These are phyloP conservation scores for Pachypsylla venusta DNA, from an alignment of 1,140 invertebrate genomes.

Conservation along the genomic window DNA sequence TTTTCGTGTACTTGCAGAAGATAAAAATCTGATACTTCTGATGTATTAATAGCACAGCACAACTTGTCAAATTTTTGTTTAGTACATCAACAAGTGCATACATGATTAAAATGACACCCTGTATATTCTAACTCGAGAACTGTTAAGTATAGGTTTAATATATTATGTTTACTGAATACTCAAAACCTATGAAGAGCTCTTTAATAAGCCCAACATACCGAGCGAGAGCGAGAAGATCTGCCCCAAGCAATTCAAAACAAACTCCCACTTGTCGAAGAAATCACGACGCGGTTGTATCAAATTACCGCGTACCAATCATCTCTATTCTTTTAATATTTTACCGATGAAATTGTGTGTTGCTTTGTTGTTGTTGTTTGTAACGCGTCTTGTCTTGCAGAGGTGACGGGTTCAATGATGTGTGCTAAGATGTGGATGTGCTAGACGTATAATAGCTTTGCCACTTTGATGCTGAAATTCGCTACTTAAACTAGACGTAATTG, in stretches of 20 bases:
- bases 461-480: too few relatives aligned
- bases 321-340: constrained; percentile 9
- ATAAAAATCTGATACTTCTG: too few relatives aligned
- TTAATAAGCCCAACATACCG: constrained; percentile 2
- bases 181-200: not conserved
- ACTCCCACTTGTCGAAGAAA: constrained; percentile 9
- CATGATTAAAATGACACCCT: too few relatives aligned
- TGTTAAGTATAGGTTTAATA: constrained; percentile 10
- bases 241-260: not conserved
- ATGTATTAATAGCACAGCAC: too few relatives aligned
- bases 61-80: too few relatives aligned
- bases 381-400: not conserved
- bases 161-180: constrained; percentile 10
- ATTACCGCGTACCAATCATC: constrained; percentile 7
- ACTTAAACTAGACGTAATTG: too few relatives aligned
- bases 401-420: constrained; percentile 9
- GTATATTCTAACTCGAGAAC: not conserved
- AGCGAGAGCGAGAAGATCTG: constrained; percentile 3
- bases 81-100: too few relatives aligned
- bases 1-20: too few relatives aligned
- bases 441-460: too few relatives aligned
- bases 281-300: constrained; percentile 8
- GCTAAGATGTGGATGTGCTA: too few relatives aligned
- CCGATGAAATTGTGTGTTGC: constrained; percentile 5
- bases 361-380: constrained; percentile 3